These are phyloP conservation scores for Hydrocynus forskahlii DNA, from an alignment of 2,797 vertebrate genomes.

Conservation along the genomic window DNA sequence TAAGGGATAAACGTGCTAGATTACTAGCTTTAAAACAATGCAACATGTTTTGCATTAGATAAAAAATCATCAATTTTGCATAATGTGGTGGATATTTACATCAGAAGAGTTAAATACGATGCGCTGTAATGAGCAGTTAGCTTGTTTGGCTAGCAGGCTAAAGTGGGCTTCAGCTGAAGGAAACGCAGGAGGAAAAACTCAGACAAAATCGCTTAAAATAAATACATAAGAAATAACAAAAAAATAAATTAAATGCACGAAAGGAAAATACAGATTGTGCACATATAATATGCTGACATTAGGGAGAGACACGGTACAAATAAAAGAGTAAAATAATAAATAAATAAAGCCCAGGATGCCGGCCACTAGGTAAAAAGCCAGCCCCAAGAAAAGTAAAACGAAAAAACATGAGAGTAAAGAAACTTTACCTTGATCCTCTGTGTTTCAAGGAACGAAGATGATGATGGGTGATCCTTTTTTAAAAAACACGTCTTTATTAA, in stretches of 20 bases:
- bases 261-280: too few species aligned
- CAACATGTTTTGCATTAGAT: neutral
- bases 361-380: constrained; percentile 54
- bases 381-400: constrained; percentile 3
- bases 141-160: neutral
- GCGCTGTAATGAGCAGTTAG: neutral
- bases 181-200: neutral
- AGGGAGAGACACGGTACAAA: too few species aligned
- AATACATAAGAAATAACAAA: too few species aligned
- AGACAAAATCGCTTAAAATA: too few species aligned
- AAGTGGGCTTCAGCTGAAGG: neutral
- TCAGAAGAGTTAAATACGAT: neutral
- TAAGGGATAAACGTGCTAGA: neutral
- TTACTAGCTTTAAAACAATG: neutral
- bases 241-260: too few species aligned
- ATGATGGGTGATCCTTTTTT: constrained; percentile 70
- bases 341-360: neutral
- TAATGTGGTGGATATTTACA: too few species aligned
- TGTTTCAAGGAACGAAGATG: constrained; percentile 67
- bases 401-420: neutral
- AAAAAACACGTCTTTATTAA: constrained; percentile 53
- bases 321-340: neutral
- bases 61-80: neutral
- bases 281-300: too few species aligned
- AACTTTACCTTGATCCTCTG: constrained; percentile 82